A percentile compares a stretch with the other conserved stretches of the same genome.
These are phyloP conservation scores for Psylliodes chrysocephalus DNA, from an alignment of 2,888 invertebrate genomes.

Conservation along the genomic window DNA sequence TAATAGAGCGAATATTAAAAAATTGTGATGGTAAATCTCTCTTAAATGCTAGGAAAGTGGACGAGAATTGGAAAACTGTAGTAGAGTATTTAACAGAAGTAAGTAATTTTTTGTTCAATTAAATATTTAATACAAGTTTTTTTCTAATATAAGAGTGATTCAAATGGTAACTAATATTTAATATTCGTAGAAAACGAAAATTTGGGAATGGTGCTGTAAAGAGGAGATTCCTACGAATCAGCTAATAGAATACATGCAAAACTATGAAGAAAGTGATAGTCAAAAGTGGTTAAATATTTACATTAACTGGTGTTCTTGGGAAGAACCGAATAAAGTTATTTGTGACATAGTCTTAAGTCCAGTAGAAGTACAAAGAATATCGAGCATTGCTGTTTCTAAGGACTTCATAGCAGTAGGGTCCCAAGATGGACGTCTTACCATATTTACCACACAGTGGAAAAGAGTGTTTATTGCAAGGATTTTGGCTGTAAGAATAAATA, in stretches of 20 bases:
- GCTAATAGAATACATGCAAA: conserved; percentile 56
- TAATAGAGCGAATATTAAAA: conserved; percentile 59
- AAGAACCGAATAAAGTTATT: conserved; percentile 54
- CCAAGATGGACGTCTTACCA: conserved; percentile 58
- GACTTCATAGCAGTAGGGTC: conserved; percentile 59
- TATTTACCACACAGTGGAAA: conserved; percentile 57
- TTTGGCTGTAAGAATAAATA: conserved; percentile 57
- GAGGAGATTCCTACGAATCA: conserved; percentile 60
- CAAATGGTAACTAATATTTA: conserved; percentile 17
- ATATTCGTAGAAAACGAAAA: conserved; percentile 55
- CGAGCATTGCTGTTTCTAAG: conserved; percentile 58
- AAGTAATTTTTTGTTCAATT: conserved; percentile 40
- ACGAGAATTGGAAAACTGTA: conserved; percentile 52
- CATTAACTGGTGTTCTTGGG: conserved; percentile 60
- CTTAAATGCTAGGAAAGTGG: conserved; percentile 54
- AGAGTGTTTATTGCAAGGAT: conserved; percentile 53
- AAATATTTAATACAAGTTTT: conserved; percentile 14
- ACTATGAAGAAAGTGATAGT: conserved; percentile 50
- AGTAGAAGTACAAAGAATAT: conserved; percentile 57
- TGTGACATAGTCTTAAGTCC: conserved; percentile 57
- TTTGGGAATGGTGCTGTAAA: conserved; percentile 60
- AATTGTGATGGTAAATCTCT: conserved; percentile 61
- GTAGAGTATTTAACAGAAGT: conserved; percentile 59
- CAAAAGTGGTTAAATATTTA: conserved; percentile 59
- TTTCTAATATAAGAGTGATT: too few relatives aligned